These are phyloP conservation scores for Callospermophilus lateralis DNA, from an alignment of 2,113 vertebrate species.

Conservation along the genomic window DNA sequence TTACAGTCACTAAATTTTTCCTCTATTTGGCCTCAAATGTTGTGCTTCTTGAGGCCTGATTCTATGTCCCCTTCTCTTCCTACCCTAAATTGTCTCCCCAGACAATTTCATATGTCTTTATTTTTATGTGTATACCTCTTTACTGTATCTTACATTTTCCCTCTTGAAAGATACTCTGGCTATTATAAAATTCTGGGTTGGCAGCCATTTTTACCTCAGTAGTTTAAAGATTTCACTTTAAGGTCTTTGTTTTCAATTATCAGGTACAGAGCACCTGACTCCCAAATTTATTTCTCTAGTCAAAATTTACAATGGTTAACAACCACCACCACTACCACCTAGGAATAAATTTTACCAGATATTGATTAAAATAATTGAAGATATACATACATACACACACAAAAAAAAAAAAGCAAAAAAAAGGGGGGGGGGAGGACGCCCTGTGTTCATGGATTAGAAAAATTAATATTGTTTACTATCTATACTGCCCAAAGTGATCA, in stretches of 20 bases:
- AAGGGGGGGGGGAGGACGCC: not conserved
- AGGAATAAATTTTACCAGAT: not conserved
- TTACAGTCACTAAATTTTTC: constrained; percentile 9
- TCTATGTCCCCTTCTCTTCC: too few species aligned
- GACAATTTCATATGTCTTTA: too few species aligned
- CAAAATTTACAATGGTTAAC: not conserved
- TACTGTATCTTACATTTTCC: not conserved
- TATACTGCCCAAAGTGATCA: too few species aligned
- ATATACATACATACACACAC: not conserved
- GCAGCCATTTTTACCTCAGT: not conserved
- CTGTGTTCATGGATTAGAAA: not conserved
- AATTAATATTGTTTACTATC: not conserved
- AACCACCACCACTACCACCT: not conserved
- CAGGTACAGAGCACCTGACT: not conserved
- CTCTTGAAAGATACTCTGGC: not conserved
- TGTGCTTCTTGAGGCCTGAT: too few species aligned
- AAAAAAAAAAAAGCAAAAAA: too few species aligned
- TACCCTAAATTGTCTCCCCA: too few species aligned
- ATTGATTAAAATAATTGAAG: too few species aligned
- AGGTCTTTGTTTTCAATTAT: constrained; percentile 11
- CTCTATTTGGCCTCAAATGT: too few species aligned
- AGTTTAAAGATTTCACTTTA: too few species aligned
- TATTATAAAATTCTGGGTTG: not conserved
- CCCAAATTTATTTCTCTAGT: not conserved
- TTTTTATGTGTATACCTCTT: not conserved